These are phyloP conservation scores for Pica pica DNA, from an alignment of 2,113 vertebrate species.

Conservation along the genomic window DNA sequence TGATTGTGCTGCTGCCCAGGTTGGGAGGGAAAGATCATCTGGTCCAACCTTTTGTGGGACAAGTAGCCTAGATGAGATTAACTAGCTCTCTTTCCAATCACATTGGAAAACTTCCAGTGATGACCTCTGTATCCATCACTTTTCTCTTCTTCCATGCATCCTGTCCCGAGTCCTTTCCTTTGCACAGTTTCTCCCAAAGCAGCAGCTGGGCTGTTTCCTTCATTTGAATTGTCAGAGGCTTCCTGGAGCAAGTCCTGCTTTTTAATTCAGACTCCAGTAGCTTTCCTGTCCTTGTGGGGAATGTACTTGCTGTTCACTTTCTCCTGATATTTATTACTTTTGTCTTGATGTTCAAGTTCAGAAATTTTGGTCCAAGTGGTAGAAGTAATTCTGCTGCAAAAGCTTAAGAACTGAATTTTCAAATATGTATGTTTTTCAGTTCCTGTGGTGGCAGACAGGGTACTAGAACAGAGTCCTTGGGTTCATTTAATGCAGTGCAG, in stretches of 20 bases:
- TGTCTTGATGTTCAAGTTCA: not conserved
- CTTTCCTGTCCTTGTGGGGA: not conserved
- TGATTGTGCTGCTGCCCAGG: not conserved
- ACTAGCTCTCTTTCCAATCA: accelerated
- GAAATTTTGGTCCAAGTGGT: not conserved
- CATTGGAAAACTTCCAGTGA: not conserved
- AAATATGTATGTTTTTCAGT: not conserved
- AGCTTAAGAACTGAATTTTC: not conserved
- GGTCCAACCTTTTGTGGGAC: not conserved
- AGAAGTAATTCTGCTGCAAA: not conserved
- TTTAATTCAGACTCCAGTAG: not conserved
- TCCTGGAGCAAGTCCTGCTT: not conserved
- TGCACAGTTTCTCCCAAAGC: not conserved
- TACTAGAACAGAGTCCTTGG: not conserved
- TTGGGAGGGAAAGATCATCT: not conserved
- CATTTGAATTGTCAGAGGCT: not conserved
- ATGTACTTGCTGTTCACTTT: not conserved
- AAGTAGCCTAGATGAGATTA: not conserved
- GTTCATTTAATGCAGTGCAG: not conserved
- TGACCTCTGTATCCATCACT: accelerated
- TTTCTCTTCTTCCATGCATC: not conserved
- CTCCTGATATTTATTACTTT: not conserved
- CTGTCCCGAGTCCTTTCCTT: not conserved
- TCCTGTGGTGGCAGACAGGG: not conserved
- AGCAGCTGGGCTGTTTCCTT: accelerated